Percentiles rank a stretch among this genome's conserved stretches.
These are phyloP conservation scores for Cephus pygmeus DNA, from an alignment of 2,888 invertebrate species.

Conservation along the genomic window DNA sequence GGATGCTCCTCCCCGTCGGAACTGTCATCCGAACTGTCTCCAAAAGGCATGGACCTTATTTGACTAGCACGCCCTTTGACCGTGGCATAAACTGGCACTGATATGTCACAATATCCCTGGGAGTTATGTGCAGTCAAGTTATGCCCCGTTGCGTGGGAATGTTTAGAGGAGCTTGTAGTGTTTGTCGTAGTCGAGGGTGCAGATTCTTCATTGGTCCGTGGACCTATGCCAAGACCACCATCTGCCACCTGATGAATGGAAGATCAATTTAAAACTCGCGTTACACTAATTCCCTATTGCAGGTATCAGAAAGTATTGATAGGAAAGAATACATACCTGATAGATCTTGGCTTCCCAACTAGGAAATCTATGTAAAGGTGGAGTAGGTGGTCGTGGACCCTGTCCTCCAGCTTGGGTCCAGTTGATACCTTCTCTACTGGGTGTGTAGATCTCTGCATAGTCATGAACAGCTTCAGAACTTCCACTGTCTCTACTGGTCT, in stretches of 20 bases:
- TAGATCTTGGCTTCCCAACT: conserved; percentile 98
- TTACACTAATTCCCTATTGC: background rate
- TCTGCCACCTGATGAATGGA: conserved; percentile 56
- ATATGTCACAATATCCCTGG: conserved; percentile 89
- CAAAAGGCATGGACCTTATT: conserved; percentile 95
- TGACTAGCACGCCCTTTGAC: conserved; percentile 95
- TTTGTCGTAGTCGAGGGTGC: conserved; percentile 55
- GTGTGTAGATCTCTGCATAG: conserved; percentile 94
- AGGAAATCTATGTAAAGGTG: conserved; percentile 90
- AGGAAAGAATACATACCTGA: conserved; percentile 71
- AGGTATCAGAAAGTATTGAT: background rate
- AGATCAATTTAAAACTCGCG: background rate
- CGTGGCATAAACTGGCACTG: conserved; percentile 95
- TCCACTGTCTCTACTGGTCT: conserved; percentile 56
- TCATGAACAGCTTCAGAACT: conserved; percentile 78
- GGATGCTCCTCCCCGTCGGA: conserved; percentile 87
- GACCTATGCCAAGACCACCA: conserved; percentile 62
- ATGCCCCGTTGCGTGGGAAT: conserved; percentile 61
- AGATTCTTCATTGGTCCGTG: conserved; percentile 59
- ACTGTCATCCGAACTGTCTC: conserved; percentile 94
- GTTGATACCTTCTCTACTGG: conserved; percentile 78
- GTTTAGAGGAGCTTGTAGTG: conserved; percentile 59
- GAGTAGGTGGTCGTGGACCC: conserved; percentile 81
- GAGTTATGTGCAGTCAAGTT: conserved; percentile 67
- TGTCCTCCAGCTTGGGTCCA: conserved; percentile 67